These are phyloP conservation scores for Patiria miniata DNA, from an alignment of 35 echinoderm and acorn worm species.

Conservation along the genomic window DNA sequence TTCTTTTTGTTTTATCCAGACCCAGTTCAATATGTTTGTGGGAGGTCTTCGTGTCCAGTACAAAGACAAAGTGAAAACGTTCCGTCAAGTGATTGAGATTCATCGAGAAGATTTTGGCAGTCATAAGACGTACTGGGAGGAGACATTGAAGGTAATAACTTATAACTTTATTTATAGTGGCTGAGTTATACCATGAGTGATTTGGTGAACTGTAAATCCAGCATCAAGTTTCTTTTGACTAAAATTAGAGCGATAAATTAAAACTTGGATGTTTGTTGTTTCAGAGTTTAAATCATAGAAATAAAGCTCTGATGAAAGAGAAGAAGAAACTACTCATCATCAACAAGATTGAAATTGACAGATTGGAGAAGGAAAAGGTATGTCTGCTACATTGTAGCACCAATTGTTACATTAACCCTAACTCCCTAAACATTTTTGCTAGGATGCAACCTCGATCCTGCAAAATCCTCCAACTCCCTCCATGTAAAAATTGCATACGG, in stretches of 20 bases:
- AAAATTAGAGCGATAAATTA: no score
- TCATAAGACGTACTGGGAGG: constrained; percentile 86
- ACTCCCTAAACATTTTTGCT: no score
- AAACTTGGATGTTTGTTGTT: constrained; percentile 13
- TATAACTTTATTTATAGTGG: no score
- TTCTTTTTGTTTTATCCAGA: constrained; percentile 44
- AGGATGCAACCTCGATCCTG: no score
- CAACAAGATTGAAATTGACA: constrained; percentile 87
- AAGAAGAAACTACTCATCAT: constrained; percentile 83
- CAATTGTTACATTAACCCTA: no score
- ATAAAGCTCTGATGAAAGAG: constrained; percentile 88
- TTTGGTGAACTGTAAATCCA: no score
- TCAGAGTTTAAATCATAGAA: constrained; percentile 80
- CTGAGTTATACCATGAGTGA: no score
- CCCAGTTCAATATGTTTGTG: constrained; percentile 96
- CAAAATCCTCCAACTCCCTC: no score
- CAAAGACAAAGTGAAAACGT: constrained; percentile 87
- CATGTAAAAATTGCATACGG: no score
- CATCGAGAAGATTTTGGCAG: constrained; percentile 80
- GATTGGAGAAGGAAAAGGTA: constrained; percentile 92
- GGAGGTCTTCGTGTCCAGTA: constrained; percentile 78
- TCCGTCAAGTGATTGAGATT: constrained; percentile 85
- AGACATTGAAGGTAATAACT: constrained; percentile 63
- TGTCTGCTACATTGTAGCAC: no score
- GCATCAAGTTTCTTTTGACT: no score